Conservation (phyloP, 2,113 vertebrate species). For the Scortum barcoo region DNA sequence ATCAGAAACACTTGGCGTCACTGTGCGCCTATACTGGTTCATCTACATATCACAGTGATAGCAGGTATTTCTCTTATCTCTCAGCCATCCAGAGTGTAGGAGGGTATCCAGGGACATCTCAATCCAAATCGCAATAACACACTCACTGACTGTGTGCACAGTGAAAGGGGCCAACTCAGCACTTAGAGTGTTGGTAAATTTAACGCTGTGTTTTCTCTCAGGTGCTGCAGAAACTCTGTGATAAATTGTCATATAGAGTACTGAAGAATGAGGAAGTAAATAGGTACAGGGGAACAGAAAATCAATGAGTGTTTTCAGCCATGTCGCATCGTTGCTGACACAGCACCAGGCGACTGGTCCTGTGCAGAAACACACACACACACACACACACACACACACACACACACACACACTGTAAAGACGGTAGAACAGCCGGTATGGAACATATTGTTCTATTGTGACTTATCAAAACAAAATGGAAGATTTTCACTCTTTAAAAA, state of each 20-base stretch:
- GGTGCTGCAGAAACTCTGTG: conserved; percentile 25
- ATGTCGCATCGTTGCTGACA: conserved; percentile 49
- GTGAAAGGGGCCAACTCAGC: conserved; percentile 36
- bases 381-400: conserved; percentile 22
- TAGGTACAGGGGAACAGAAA: conserved; percentile 65
- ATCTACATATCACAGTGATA: conserved; percentile 25
- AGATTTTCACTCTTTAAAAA: conserved; percentile 3
- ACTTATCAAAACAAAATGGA: conserved; percentile 19
- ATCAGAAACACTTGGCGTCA: conserved; percentile 21
- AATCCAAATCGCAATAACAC: conserved; percentile 34
- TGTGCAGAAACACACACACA: conserved; percentile 11
- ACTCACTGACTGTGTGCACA: conserved; percentile 15
- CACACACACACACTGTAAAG: conserved; percentile 3
- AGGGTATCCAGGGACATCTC: conserved; percentile 20
- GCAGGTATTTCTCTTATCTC: conserved; percentile 46
- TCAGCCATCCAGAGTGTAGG: conserved; percentile 4
- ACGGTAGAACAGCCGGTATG: conserved; percentile 23
- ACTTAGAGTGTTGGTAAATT: conserved; percentile 26
- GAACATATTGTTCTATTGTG: conserved; percentile 50
- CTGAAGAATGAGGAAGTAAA: conserved; percentile 53
- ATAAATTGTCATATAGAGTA: conserved; percentile 59
- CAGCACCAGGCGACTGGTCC: conserved; percentile 33
- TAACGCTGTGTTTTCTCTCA: conserved; percentile 35
- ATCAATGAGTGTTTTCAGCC: conserved; percentile 74
- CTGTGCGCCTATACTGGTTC: conserved; percentile 3